Base-by-base conservation (phyloP, 2,888 invertebrate genomes). In the Drosophila picticornis region DNA sequence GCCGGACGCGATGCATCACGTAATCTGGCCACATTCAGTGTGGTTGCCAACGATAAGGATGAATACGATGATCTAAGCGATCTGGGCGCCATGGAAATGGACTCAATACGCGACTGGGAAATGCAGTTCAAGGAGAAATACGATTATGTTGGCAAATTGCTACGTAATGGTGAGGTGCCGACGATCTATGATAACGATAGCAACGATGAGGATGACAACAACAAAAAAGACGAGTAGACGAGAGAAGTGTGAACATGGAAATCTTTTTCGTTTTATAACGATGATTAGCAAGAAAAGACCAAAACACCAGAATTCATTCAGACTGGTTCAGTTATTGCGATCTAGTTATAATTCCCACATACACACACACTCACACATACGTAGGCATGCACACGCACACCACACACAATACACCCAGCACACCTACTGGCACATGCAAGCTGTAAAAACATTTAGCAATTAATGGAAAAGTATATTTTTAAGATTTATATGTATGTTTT, bases 91-190 rank as follows among this genome's bases (percentile, higher is more conserved):
- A 96, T 96, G 94, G 97, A 99, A 94, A 98, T 99, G 98, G 98
- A 98, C 84, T 97, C 98, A 29, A 96, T 99, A 10, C 95, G 95
- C 81, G 99, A 99, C 94, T 99, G 99, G 99, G 98, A 99, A 93
- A 97, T 97, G 94, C 99, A 99, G 93, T 98, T 99, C 93, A 96
- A 96, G 95, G 98, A 99, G 94, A 98, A 97, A 93, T 99, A 99
- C 93, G 97, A 97, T 48, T 95, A 96, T 77, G 97, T 99, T 43
- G 99, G 99, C 22, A 96, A 96, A 90, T 94, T 99, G 62, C 94
- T 99, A 91, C 98, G 96, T 91, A 98, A 98, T 1, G 98, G 98
- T 16, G 98, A 99, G 90, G 96, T 96, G 90, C 97, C 98, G 1
- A 96, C 96, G 71, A 97, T 96, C 92, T 99, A 99, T 93, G 97